Evolutionary conservation across 2,888 invertebrate species (phyloP).

Genomic region (Arge pagana): DNA sequence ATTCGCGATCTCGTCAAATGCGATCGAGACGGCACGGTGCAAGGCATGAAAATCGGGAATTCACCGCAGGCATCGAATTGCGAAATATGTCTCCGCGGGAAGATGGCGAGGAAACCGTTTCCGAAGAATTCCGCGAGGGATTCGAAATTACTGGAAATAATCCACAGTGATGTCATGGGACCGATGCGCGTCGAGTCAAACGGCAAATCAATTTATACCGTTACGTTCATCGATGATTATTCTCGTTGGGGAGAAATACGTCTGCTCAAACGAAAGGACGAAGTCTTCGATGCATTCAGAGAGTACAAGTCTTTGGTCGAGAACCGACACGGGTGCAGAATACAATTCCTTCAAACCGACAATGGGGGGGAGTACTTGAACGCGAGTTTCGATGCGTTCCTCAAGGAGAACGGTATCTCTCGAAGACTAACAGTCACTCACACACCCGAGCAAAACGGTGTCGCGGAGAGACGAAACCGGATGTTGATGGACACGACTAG

Average conservation of each 20-base stretch:
- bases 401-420: conserved; percentile 23
- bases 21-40: no score
- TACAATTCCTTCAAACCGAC: conserved; percentile 27
- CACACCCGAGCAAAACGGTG: conserved; percentile 31
- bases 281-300: conserved; percentile 22
- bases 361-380: conserved; percentile 29
- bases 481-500: conserved; percentile 25
- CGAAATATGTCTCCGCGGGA: conserved; percentile 30
- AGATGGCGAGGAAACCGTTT: conserved; percentile 34
- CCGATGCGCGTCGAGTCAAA: conserved; percentile 29
- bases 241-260: conserved; percentile 26
- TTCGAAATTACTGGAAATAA: conserved; percentile 25
- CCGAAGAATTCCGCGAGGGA: conserved; percentile 9
- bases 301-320: no score
- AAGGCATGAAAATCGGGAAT: no score
- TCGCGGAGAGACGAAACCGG: conserved; percentile 31
- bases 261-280: neutral
- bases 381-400: conserved; percentile 20
- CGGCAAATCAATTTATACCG: conserved; percentile 27
- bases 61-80: no score
- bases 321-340: no score
- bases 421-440: conserved; percentile 4
- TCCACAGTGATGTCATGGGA: conserved; percentile 32
- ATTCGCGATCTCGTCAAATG: no score
- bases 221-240: conserved; percentile 31